Conservation (phyloP, 2,797 vertebrate species). For the Ctenosaura bakeri region DNA sequence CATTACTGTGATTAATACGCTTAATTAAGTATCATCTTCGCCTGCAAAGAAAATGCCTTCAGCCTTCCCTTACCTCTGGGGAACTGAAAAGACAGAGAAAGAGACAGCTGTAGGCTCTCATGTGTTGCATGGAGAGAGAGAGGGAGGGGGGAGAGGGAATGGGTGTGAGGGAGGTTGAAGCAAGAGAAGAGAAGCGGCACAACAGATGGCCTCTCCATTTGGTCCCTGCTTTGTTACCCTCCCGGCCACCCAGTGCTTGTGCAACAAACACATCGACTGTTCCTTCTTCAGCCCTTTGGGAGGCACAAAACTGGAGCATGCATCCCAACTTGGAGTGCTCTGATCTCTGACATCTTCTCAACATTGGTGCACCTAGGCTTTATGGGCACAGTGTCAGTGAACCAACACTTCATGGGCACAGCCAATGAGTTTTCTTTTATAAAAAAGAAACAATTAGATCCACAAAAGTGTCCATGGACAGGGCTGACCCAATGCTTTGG, state of each 20-base stretch:
- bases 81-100: not conserved
- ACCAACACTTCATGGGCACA: not conserved
- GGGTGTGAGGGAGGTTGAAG: not conserved
- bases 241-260: slow-evolving; percentile 5
- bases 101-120: slow-evolving; percentile 28
- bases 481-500: not conserved
- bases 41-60: not conserved
- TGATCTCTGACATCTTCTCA: not conserved
- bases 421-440: not conserved
- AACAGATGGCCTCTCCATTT: slow-evolving; percentile 32
- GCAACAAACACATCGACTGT: slow-evolving; percentile 24
- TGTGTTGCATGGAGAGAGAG: not conserved
- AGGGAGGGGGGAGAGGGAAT: not conserved
- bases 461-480: not conserved
- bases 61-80: not conserved
- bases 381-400: not conserved
- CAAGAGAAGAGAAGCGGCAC: slow-evolving; percentile 6
- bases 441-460: not conserved
- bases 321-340: not conserved
- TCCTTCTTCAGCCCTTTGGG: slow-evolving; percentile 21
- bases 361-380: not conserved
- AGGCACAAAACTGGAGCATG: not conserved
- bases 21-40: not conserved
- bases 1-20: not conserved
- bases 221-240: slow-evolving; percentile 28